Evolutionary conservation across 2,888 invertebrate species (phyloP), one percentile per base, ranked within the genome.

Genomic region (Tenthredo scrophulariae): DNA sequence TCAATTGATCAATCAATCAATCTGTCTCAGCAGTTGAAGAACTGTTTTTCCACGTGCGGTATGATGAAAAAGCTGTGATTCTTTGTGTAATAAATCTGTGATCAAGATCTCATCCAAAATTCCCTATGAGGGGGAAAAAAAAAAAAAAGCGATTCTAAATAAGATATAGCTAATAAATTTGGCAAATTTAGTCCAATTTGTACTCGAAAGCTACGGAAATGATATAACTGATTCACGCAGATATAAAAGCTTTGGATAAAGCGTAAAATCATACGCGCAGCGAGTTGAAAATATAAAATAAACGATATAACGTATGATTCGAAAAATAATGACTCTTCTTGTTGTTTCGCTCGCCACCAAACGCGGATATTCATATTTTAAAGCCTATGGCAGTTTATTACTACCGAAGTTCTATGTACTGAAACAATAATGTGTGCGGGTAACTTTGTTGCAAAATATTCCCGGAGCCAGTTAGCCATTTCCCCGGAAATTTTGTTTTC

Each of bases 1-100:
- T 74, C 74, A 74, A 74, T 74, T 43, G 74, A 74, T 74, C 74
- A 43, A 74, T 74, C 74, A 43, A 43, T 74, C 74, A 74, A 74
- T 74, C 74, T 74, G 74, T 74, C 22, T 74, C 2, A 43, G 43
- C 4, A 74, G 18, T 67, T 67, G 6, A 18, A 67, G 18, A 67
- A 33, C 33, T 67, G 29, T 22, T 74, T 22, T 43, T 22, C 43
- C 43, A 22, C 74, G 5, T 10, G 7, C 5, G 13, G n/a, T 29
- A 67, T 67, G 1, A 29, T 29, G 13, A 26, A 2, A 26, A 62
- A 62, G 62, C 26, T 62, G 26, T 62, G 62, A 13, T 62, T 4
- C 22, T 29, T 22, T 62, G 26, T 62, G 26, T 1, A 26, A 33
- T 5, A 33, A 29, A 67, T 67, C 6, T 1, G n/a, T 6, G 6